A percentile compares a stretch with the other conserved stretches of the same genome.
Conservation (phyloP, 2,113 vertebrate genomes). For the Sinocyclocheilus rhinocerous region DNA sequence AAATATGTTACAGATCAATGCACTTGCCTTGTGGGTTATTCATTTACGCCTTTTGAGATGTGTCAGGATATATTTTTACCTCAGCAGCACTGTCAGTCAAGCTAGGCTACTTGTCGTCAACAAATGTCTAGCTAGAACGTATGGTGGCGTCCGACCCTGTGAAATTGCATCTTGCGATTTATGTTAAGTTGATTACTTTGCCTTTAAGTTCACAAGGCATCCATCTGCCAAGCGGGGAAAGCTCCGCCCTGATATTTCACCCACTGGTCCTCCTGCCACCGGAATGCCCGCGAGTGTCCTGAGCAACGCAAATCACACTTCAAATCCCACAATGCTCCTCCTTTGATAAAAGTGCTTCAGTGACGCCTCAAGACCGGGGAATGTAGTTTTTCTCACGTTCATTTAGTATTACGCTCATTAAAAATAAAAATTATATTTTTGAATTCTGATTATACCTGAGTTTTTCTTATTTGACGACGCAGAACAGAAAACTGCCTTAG, state of each 20-base stretch:
- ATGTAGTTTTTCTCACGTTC: constrained; percentile 60
- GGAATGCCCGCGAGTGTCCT: constrained; percentile 61
- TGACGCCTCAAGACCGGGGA: constrained; percentile 47
- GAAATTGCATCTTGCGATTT: constrained; percentile 55
- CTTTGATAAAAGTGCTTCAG: constrained; percentile 42
- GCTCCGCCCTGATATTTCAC: constrained; percentile 66
- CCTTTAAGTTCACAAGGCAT: constrained; percentile 68
- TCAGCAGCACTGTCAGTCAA: constrained; percentile 5
- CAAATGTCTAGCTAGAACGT: constrained; percentile 43
- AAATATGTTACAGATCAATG: constrained; percentile 41
- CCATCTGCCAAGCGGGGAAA: constrained; percentile 58
- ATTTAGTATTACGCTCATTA: neutral
- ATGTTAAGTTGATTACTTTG: constrained; percentile 65
- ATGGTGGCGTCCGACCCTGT: constrained; percentile 54
- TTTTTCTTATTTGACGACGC: neutral
- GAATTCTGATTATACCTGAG: neutral
- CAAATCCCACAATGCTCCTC: constrained; percentile 68
- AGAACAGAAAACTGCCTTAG: neutral
- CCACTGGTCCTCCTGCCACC: constrained; percentile 63
- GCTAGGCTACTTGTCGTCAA: constrained; percentile 2
- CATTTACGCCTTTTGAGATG: neutral
- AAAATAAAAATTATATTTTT: constrained; percentile 13
- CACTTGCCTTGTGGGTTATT: constrained; percentile 36
- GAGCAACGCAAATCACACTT: constrained; percentile 55
- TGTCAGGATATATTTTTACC: constrained; percentile 2